Conservation (phyloP, 2,797 vertebrate genomes). For the Cyclopterus lumpus region DNA sequence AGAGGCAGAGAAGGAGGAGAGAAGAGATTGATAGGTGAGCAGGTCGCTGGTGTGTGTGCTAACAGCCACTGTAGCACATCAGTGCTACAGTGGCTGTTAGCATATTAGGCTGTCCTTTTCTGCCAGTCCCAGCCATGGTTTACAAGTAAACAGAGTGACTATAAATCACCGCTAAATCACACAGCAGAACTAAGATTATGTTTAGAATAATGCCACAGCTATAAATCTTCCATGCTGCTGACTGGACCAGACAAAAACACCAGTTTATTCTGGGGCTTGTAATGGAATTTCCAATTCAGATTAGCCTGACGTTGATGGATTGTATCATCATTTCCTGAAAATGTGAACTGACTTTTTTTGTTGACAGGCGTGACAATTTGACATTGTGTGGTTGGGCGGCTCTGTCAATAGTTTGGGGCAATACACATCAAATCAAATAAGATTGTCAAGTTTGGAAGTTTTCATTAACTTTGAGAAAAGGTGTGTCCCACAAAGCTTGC, state of each 20-base stretch:
- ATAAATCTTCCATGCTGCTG: constrained; percentile 79
- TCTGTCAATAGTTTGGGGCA: constrained; percentile 48
- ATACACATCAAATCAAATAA: constrained; percentile 57
- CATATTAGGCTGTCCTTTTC: constrained; percentile 71
- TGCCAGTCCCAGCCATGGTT: constrained; percentile 60
- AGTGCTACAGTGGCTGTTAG: constrained; percentile 52
- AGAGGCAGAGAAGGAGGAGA: too few species aligned
- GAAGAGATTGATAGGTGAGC: too few species aligned
- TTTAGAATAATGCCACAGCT: constrained; percentile 78
- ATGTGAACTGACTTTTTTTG: constrained; percentile 75
- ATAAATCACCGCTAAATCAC: constrained; percentile 81
- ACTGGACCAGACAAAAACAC: constrained; percentile 73
- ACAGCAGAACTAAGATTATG: constrained; percentile 79
- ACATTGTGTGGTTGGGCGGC: constrained; percentile 63
- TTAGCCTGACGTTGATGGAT: constrained; percentile 83
- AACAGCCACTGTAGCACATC: too few species aligned
- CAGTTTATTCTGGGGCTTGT: constrained; percentile 65
- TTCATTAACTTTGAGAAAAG: constrained; percentile 49
- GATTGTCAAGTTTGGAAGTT: constrained; percentile 58
- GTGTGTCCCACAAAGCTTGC: constrained; percentile 36
- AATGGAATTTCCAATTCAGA: constrained; percentile 79
- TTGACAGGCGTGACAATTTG: constrained; percentile 71
- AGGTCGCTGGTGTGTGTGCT: too few species aligned
- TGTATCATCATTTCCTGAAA: constrained; percentile 69
- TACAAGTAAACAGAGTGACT: constrained; percentile 76